A percentile compares a stretch with the other conserved stretches of the same genome.
Conservation (phyloP, 1,140 invertebrate species). For the Paramacrobiotus metropolitanus region DNA sequence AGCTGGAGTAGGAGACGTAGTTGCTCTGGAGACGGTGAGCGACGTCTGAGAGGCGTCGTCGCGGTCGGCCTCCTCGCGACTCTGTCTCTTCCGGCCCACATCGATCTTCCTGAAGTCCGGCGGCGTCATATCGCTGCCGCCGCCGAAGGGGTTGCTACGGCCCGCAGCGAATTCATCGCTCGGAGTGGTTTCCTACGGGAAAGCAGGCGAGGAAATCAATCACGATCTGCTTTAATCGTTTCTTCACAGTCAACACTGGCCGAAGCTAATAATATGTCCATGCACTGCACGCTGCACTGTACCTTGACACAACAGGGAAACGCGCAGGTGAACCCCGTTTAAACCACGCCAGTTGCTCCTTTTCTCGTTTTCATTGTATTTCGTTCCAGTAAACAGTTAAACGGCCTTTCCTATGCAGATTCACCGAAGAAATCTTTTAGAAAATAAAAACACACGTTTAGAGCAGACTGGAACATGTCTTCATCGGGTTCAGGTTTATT, state of each 20-base stretch:
- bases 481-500: slow-evolving; percentile 34
- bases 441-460: no score
- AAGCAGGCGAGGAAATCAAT: slow-evolving; percentile 7
- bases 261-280: slow-evolving; percentile 10
- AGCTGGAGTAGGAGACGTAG: neutral
- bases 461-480: slow-evolving; percentile 49
- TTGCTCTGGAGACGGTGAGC: neutral
- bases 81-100: neutral
- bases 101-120: neutral
- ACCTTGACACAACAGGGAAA: neutral
- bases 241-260: no score
- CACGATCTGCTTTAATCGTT: slow-evolving; percentile 1
- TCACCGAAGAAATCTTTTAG: no score
- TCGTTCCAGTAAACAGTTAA: neutral
- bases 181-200: slow-evolving; percentile 8
- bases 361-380: neutral
- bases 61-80: neutral
- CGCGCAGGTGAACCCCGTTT: slow-evolving; percentile 3
- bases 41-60: neutral
- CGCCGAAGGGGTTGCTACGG: neutral
- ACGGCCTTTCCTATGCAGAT: no score
- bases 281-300: slow-evolving; percentile 3
- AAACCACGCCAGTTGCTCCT: no score
- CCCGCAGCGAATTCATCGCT: slow-evolving; percentile 7
- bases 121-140: neutral